phyloP scores from a whole-genome alignment of 2,113 vertebrate species.

The Puffinus mauretanicus region DNA sequence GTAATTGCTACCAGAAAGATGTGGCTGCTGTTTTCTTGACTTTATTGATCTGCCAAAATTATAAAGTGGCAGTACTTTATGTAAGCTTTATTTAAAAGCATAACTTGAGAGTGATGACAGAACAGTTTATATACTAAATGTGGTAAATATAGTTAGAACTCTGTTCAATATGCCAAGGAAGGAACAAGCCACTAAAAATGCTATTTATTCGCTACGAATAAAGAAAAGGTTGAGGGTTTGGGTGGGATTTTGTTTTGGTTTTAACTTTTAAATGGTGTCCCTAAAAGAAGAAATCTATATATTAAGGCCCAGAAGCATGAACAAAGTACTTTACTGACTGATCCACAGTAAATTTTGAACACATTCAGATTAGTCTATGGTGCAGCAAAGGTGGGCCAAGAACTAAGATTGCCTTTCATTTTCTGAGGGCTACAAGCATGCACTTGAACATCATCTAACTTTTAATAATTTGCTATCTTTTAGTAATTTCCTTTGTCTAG shows the following conservation, averaged over 20 bases:
- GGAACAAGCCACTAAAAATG: slow-evolving; percentile 18
- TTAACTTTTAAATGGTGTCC: not conserved
- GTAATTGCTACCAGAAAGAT: slow-evolving; percentile 29
- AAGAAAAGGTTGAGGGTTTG: not conserved
- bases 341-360: not conserved
- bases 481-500: not conserved
- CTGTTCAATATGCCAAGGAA: slow-evolving; percentile 17
- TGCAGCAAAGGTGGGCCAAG: not conserved
- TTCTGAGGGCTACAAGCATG: not conserved
- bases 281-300: not conserved
- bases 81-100: slow-evolving; percentile 64
- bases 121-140: slow-evolving; percentile 37
- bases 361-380: not conserved
- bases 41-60: slow-evolving; percentile 44
- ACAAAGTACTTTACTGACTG: not conserved
- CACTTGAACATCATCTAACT: not conserved
- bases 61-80: slow-evolving; percentile 43
- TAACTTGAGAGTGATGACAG: slow-evolving; percentile 46
- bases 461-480: not conserved
- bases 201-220: not conserved
- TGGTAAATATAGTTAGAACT: slow-evolving; percentile 46
- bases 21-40: slow-evolving; percentile 28
- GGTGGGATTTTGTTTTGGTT: not conserved
- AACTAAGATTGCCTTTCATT: not conserved
- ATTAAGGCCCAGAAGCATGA: not conserved